Evolutionary conservation across 2,113 vertebrate species (phyloP).

Genomic region (Rousettus leschenaultii): DNA sequence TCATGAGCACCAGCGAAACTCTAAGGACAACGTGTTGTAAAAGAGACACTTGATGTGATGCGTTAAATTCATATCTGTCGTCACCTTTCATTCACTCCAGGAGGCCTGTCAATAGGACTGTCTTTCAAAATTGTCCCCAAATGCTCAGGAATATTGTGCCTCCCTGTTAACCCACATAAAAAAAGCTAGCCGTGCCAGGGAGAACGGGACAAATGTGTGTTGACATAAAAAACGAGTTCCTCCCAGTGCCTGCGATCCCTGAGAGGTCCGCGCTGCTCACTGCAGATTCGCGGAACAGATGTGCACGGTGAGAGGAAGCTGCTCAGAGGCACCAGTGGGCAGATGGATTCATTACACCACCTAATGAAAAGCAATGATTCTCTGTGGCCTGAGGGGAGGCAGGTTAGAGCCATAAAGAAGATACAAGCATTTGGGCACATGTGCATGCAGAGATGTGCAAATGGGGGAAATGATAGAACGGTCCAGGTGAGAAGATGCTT

Average conservation of each 20-base stretch:
- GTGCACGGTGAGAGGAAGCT: neutral
- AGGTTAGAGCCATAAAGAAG: slow-evolving; percentile 24
- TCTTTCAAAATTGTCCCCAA: neutral
- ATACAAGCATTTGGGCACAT: neutral
- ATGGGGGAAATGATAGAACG: neutral
- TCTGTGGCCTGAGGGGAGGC: slow-evolving; percentile 27
- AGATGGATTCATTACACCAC: slow-evolving; percentile 48
- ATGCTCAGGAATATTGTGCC: slow-evolving; percentile 22
- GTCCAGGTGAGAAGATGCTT: neutral
- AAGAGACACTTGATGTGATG: slow-evolving; percentile 45
- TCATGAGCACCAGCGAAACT: neutral
- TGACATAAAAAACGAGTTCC: slow-evolving; percentile 4
- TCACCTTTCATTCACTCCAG: neutral
- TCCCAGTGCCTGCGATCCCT: neutral
- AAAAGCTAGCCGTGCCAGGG: neutral
- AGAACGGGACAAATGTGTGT: slow-evolving; percentile 14
- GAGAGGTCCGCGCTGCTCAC: neutral
- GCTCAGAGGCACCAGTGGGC: neutral
- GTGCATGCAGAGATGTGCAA: neutral
- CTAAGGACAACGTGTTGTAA: slow-evolving; percentile 46
- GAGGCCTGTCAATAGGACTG: slow-evolving; percentile 21
- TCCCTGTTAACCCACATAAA: slow-evolving; percentile 29
- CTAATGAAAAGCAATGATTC: slow-evolving; percentile 41
- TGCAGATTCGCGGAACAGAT: slow-evolving; percentile 34
- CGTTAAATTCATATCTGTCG: neutral